Base-by-base conservation (phyloP, 2,113 vertebrate genomes). In the Takifugu bimaculatus region DNA sequence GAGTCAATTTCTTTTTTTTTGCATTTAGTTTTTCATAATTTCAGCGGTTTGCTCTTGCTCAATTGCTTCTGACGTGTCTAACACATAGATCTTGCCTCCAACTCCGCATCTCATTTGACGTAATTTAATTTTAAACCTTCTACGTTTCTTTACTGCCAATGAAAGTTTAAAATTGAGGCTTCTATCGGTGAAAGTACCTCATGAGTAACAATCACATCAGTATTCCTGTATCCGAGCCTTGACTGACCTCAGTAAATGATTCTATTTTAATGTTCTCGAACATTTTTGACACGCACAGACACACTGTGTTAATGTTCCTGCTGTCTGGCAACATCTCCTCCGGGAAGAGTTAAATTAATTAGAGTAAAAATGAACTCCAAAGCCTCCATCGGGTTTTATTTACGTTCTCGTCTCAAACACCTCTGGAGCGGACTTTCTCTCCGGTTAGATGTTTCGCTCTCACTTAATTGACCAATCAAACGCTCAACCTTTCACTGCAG, bases 261-360 rank as follows among this genome's bases (percentile, higher is more conserved):
- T 32, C 7, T 32, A 5, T 32, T 32, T 32, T 4, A 32, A 6
- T 5, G 4, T 32, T 5, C 5, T 32, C 1, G 29, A 32, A 6
- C 29, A 4, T 2, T 32, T 32, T 32, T 20, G 20, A 20, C 20
- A 6, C 60, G 54, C 68, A 50, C 28, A 28, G 50, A 57, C 39
- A 43, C 52, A 52, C 20, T 20, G 56, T 6, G 7, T 51, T 59
- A 25, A 4, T 63, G 56, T 61, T 74, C 48, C 43, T 49, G 11
- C 73, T 54, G 43, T 65, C 50, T 44, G 54, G 68, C 75, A 66
- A 61, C 63, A 60, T 54, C 70, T 60, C 54, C 35, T 71, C 20
- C 20, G 65, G 74, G 65, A 68, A 32, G 55, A 75, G 75, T 70
- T 72, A 61, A 20, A 64, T 57, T 4, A 32, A 32, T 4, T 32